phyloP scores from a whole-genome alignment of 2,888 invertebrate species.

The Unio delphinus region DNA sequence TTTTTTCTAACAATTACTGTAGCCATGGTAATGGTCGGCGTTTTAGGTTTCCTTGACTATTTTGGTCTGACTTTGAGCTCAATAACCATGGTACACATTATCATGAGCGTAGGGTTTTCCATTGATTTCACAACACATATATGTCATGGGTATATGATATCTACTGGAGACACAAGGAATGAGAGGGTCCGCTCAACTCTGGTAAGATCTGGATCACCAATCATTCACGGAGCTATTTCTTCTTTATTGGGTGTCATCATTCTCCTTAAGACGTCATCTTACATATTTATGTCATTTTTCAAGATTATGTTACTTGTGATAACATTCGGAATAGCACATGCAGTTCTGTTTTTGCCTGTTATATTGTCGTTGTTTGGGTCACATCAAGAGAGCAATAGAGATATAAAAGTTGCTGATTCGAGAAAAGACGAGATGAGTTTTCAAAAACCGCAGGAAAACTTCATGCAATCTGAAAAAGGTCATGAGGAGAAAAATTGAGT shows the following conservation, averaged over 20 bases:
- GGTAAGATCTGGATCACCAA: constrained; percentile 41
- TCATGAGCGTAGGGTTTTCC: constrained; percentile 64
- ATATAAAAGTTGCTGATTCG: too few species aligned
- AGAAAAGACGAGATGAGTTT: too few species aligned
- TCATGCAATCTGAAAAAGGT: too few species aligned
- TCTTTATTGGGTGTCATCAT: constrained; percentile 49
- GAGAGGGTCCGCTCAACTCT: constrained; percentile 35
- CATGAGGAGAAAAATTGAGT: too few species aligned
- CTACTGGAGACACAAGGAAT: constrained; percentile 17
- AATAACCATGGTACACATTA: constrained; percentile 63
- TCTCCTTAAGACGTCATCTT: constrained; percentile 42
- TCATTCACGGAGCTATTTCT: constrained; percentile 51
- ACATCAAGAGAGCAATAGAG: too few species aligned
- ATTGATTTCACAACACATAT: constrained; percentile 60
- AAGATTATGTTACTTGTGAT: constrained; percentile 54
- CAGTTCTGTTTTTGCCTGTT: constrained; percentile 47
- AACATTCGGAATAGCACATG: constrained; percentile 43
- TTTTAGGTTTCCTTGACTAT: constrained; percentile 51
- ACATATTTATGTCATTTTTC: constrained; percentile 53
- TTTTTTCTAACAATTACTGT: constrained; percentile 52
- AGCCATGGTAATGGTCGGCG: constrained; percentile 55
- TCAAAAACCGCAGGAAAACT: too few species aligned
- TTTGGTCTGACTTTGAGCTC: constrained; percentile 55
- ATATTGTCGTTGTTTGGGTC: constrained; percentile 38
- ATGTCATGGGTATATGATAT: constrained; percentile 47